phyloP scores from a whole-genome alignment of 2,797 vertebrate genomes.

The Pelochelys cantorii region DNA sequence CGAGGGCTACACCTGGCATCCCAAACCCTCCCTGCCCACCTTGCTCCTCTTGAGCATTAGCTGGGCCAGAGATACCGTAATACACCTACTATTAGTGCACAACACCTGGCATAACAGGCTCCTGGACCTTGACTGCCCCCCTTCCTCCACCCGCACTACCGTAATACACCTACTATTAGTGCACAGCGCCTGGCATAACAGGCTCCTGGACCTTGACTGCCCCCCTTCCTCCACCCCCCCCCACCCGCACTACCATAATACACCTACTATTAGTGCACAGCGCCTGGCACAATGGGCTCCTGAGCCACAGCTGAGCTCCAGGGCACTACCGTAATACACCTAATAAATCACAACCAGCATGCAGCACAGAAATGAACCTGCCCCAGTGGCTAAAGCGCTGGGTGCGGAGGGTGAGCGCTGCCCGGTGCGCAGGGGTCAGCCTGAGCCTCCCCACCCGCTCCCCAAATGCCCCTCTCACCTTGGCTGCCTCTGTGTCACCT shows the following conservation, averaged over 20 bases:
- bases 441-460: not conserved
- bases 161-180: not conserved
- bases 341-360: not conserved
- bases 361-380: not conserved
- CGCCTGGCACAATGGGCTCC: not conserved
- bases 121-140: too few relatives aligned
- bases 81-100: too few relatives aligned
- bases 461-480: constrained; percentile 70
- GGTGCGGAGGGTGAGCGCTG: not conserved
- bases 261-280: not conserved
- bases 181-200: too few relatives aligned
- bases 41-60: too few relatives aligned
- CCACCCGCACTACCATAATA: not conserved
- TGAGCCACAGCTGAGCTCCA: too few relatives aligned
- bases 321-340: not conserved
- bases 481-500: constrained; percentile 74
- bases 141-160: too few relatives aligned
- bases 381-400: not conserved
- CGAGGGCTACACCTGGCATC: too few relatives aligned
- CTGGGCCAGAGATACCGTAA: not conserved
- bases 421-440: too few relatives aligned
- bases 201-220: too few relatives aligned
- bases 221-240: too few relatives aligned
- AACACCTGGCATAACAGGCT: too few relatives aligned
- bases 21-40: too few relatives aligned